These are phyloP conservation scores for Euglossa dilemma DNA, from an alignment of 1,140 invertebrate genomes.

Conservation along the genomic window DNA sequence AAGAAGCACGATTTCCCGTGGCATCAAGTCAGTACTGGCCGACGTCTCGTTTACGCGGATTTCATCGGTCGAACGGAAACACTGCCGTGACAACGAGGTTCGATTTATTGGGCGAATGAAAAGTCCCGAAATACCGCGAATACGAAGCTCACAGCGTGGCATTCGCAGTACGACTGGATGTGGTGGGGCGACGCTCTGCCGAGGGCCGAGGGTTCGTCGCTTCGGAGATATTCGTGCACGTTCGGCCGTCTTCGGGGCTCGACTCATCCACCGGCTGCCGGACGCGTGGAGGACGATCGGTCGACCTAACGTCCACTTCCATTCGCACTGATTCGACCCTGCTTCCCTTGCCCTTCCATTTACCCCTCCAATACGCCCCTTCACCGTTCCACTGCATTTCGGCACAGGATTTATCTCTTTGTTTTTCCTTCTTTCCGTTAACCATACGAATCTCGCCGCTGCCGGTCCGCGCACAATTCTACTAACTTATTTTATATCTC, in stretches of 20 bases:
- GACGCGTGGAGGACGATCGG: conserved; percentile 57
- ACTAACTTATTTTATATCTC: neutral
- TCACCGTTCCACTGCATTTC: conserved; percentile 43
- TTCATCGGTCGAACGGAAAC: neutral
- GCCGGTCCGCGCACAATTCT: neutral
- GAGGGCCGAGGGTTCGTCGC: conserved; percentile 72
- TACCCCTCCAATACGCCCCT: conserved; percentile 34
- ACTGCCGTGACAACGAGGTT: conserved; percentile 18
- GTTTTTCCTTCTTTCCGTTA: conserved; percentile 46
- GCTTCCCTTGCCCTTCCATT: conserved; percentile 49
- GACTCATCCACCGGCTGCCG: conserved; percentile 56
- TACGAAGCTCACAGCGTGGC: conserved; percentile 68
- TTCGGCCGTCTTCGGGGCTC: conserved; percentile 60
- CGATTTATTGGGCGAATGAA: conserved; percentile 28
- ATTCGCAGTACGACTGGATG: conserved; percentile 78
- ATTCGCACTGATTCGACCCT: conserved; percentile 64
- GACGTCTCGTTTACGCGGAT: neutral
- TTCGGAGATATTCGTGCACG: conserved; percentile 63
- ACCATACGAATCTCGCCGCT: conserved; percentile 51
- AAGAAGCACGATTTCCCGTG: neutral
- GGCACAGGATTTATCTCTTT: conserved; percentile 36
- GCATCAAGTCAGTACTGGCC: neutral
- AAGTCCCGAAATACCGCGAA: conserved; percentile 45
- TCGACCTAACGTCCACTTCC: conserved; percentile 66
- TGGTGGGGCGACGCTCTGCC: conserved; percentile 68